Conservation (phyloP, 2,888 invertebrate genomes). For the Spilosoma lubricipeda region DNA sequence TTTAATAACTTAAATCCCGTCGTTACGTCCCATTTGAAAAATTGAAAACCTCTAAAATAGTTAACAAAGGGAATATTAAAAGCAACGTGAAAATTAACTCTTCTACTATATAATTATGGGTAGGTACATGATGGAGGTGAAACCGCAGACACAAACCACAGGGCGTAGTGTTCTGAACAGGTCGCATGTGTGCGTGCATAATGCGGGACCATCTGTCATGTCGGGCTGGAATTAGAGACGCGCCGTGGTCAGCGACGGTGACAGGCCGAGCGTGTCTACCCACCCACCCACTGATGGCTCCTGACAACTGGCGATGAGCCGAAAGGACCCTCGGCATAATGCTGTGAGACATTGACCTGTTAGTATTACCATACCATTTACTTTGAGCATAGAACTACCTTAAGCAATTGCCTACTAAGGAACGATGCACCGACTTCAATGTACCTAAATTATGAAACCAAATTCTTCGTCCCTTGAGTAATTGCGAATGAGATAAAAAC, state of each 20-base stretch:
- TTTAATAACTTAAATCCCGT: neutral
- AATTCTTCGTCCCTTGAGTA: too few species aligned
- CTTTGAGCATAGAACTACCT: neutral
- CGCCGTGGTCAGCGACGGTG: constrained; percentile 10
- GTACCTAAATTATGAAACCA: too few species aligned
- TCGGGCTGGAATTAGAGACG: constrained; percentile 18
- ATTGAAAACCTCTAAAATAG: neutral
- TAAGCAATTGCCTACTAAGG: neutral
- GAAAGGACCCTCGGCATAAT: neutral
- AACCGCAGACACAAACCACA: constrained; percentile 15
- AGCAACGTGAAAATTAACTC: neutral
- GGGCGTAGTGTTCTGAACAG: neutral
- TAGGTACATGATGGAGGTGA: constrained; percentile 1
- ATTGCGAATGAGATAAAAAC: too few species aligned
- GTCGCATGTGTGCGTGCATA: constrained; percentile 8
- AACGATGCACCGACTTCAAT: too few species aligned
- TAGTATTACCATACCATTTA: neutral
- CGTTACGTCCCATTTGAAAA: neutral
- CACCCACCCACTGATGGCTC: neutral
- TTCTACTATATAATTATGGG: neutral
- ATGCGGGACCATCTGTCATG: constrained; percentile 19
- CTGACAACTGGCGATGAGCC: constrained; percentile 5
- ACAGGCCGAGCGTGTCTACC: neutral
- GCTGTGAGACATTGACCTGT: neutral
- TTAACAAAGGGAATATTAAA: neutral